phyloP scores from a whole-genome alignment of 2,797 vertebrate species.

The Percopsis omiscomaycus region DNA sequence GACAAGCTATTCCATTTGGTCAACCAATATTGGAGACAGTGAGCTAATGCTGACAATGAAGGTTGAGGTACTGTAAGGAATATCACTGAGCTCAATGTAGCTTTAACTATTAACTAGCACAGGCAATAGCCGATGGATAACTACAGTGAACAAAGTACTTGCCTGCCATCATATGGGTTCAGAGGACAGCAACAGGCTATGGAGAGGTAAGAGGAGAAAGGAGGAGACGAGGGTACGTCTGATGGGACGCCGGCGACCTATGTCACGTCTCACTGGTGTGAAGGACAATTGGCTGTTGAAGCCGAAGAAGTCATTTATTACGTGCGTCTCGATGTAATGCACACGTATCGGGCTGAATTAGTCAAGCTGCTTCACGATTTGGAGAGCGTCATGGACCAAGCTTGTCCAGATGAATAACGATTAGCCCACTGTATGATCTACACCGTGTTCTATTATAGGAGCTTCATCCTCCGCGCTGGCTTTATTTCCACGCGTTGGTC shows the following conservation, averaged over 20 bases:
- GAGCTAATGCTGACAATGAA: no score
- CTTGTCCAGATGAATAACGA: slow-evolving; percentile 31
- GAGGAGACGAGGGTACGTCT: neutral
- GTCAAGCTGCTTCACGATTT: slow-evolving; percentile 38
- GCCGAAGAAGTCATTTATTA: slow-evolving; percentile 31
- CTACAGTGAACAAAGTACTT: no score
- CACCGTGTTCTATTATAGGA: slow-evolving; percentile 15
- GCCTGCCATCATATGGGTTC: no score
- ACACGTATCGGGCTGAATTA: slow-evolving; percentile 40
- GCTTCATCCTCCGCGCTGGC: slow-evolving; percentile 6
- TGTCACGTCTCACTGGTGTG: no score
- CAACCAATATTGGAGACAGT: no score
- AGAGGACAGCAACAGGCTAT: no score
- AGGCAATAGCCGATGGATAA: no score
- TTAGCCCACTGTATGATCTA: slow-evolving; percentile 17
- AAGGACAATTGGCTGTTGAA: slow-evolving; percentile 25
- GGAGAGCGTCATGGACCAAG: slow-evolving; percentile 17
- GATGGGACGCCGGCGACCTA: no score
- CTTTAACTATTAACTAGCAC: no score
- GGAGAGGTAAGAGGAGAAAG: neutral
- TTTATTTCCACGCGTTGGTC: slow-evolving; percentile 17
- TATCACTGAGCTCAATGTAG: no score
- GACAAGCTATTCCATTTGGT: no score
- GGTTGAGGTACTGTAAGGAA: no score
- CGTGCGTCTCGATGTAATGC: slow-evolving; percentile 29